Base-by-base conservation (phyloP, 2,797 vertebrate genomes). In the Petrocephalus sullivani region DNA sequence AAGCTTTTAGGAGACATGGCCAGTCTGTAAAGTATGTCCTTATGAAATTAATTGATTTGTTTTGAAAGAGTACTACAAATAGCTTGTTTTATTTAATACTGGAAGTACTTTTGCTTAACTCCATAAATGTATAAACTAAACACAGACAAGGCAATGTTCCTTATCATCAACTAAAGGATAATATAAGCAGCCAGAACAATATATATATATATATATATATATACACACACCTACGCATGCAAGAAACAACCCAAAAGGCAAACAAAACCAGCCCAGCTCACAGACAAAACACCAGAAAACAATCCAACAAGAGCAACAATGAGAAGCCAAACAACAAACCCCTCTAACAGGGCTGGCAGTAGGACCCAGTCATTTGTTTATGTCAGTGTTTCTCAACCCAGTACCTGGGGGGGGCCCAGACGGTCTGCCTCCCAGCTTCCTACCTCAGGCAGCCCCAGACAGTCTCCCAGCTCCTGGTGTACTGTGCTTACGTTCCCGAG, bases 1-100 rank as follows among this genome's bases (percentile, higher is more conserved):
- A 83, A 83, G 46, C 9, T 83, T 83, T 54, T 83, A 23, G 9
- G 12, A 83, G n/a, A 28, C 3, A 23, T 10, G n/a, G n/a, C 21
- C 49, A 54, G 37, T 41, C 37, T 75, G 37, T 41, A 75, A 75
- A 75, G 16, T n/a, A 46, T n/a, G 71, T 41, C 37, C 37, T 49
- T 84, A 54, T 28, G 49, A 16, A 84, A 51, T 84, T 0, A n/a
- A 5, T 28, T 84, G n/a, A 54, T 23, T 84, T 84, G 51, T 84
- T 84, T 84, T 23, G 9, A 84, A 84, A 84, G n/a, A 84, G 8
- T 84, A 84, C 10, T 84, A 53, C 51, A 54, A 83, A 83, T 49
- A 51, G n/a, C 4, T 23, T 54, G 46, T 28, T 84, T 51, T 46
- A 78, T 78, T 78, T 78, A n/a, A 16, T 46, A 78, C 71, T 78